phyloP scores from a whole-genome alignment of 2,888 invertebrate species.

The Caenorhabditis doughertyi region DNA sequence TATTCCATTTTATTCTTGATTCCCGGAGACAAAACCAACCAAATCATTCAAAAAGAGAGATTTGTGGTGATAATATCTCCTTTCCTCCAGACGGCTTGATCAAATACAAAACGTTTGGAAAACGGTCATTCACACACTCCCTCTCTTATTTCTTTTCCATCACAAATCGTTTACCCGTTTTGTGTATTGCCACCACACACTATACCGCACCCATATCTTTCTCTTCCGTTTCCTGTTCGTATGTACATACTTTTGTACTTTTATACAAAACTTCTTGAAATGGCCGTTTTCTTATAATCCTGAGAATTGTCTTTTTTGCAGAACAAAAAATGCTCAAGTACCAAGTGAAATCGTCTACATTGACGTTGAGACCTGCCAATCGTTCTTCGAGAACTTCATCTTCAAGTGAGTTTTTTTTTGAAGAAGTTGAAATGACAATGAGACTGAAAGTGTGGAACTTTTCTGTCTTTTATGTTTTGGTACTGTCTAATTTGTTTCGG shows the following conservation, averaged over 20 bases:
- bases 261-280: not conserved
- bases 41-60: not conserved
- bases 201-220: slow-evolving; percentile 46
- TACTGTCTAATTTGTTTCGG: too few relatives aligned
- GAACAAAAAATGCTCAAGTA: slow-evolving; percentile 69
- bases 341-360: slow-evolving; percentile 66
- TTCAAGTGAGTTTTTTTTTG: slow-evolving; percentile 40
- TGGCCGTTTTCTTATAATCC: not conserved
- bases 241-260: slow-evolving; percentile 12
- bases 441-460: too few relatives aligned
- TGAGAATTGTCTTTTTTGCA: not conserved
- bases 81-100: slow-evolving; percentile 39
- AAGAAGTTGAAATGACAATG: too few relatives aligned
- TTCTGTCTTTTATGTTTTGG: too few relatives aligned
- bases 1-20: slow-evolving; percentile 27
- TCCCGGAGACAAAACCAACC: slow-evolving; percentile 1
- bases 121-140: slow-evolving; percentile 49
- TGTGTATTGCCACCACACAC: slow-evolving; percentile 36
- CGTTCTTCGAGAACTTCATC: slow-evolving; percentile 40
- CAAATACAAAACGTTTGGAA: slow-evolving; percentile 39
- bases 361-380: slow-evolving; percentile 49
- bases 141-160: not conserved
- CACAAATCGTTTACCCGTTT: slow-evolving; percentile 32
- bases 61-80: slow-evolving; percentile 35
- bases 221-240: slow-evolving; percentile 30